Evolutionary conservation across 2,113 vertebrate genomes (phyloP).

Genomic region (Geothlypis trichas): DNA sequence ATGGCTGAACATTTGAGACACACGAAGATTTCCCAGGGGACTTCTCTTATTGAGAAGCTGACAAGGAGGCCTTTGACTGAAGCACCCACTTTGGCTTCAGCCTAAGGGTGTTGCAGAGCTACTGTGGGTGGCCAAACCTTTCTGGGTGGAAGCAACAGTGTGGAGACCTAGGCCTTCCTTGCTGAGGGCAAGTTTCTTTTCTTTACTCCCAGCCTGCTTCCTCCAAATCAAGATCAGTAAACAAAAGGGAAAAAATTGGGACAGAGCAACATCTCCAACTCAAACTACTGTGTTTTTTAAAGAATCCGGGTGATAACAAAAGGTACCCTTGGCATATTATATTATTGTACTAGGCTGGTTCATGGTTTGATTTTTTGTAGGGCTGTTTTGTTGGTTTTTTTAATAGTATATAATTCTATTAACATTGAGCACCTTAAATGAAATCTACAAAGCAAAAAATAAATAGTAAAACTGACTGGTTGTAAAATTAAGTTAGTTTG

Average conservation of each 20-base stretch:
- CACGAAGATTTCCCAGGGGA: not conserved
- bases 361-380: not conserved
- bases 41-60: not conserved
- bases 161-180: not conserved
- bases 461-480: not conserved
- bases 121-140: not conserved
- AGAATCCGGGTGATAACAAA: not conserved
- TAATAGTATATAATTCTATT: not conserved
- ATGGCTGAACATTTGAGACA: not conserved
- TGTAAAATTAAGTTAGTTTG: not conserved
- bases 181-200: not conserved
- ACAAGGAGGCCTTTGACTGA: not conserved
- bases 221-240: not conserved
- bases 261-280: not conserved
- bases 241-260: not conserved
- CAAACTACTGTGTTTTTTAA: not conserved
- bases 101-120: not conserved
- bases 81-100: not conserved
- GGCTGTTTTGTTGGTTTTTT: not conserved
- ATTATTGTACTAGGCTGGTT: not conserved
- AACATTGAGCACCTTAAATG: not conserved
- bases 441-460: not conserved
- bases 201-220: not conserved
- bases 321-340: not conserved
- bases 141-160: not conserved